Evolutionary conservation across 2,797 vertebrate species (phyloP).

Genomic region (Myripristis murdjan): DNA sequence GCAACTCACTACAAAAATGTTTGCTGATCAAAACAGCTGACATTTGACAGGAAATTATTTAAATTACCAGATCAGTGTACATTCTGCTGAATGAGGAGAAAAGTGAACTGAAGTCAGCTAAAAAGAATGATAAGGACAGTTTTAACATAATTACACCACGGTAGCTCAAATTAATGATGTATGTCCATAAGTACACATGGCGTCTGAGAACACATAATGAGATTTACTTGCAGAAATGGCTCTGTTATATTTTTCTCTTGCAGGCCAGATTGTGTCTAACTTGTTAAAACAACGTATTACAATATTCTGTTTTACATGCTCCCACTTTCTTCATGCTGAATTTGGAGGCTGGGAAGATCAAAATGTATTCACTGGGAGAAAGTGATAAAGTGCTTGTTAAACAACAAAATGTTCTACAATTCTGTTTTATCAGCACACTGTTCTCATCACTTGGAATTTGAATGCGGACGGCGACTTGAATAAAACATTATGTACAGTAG

Average conservation of each 20-base stretch:
- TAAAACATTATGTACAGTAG: conserved; percentile 40
- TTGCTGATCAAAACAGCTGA: conserved; percentile 35
- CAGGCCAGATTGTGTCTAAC: not conserved
- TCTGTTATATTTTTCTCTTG: no score
- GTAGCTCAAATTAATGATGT: not conserved
- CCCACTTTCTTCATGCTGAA: conserved; percentile 22
- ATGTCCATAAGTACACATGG: not conserved
- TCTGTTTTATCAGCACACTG: conserved; percentile 57
- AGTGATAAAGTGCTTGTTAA: conserved; percentile 54
- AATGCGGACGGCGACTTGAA: conserved; percentile 28
- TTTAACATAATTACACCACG: not conserved
- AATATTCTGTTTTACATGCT: conserved; percentile 43
- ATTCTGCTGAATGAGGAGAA: not conserved
- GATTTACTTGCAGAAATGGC: conserved; percentile 5
- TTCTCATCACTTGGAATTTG: conserved; percentile 36
- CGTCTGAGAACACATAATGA: not conserved
- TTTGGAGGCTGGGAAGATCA: conserved; percentile 35
- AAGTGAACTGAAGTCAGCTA: not conserved
- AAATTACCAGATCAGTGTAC: not conserved
- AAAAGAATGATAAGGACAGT: conserved; percentile 1
- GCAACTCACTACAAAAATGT: conserved; percentile 43
- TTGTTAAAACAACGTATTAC: conserved; percentile 30
- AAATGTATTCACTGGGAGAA: conserved; percentile 29
- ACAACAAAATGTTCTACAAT: conserved; percentile 49
- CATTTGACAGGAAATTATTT: conserved; percentile 1